These are phyloP conservation scores for Cotesia congregata DNA, from an alignment of 2,888 invertebrate genomes.

Conservation along the genomic window DNA sequence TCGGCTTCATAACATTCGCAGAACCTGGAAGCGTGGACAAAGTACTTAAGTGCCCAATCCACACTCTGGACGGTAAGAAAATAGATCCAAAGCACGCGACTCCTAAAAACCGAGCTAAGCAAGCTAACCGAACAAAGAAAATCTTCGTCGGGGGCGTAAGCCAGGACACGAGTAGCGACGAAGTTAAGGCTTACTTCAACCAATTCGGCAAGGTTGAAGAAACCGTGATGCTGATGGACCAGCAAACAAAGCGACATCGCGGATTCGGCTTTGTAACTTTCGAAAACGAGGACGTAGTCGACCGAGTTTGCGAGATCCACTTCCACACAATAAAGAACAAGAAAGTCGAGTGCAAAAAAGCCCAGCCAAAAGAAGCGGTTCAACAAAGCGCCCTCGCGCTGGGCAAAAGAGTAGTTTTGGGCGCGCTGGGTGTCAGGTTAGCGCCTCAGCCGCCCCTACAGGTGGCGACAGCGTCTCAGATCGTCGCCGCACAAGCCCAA, in stretches of 20 bases:
- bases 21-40: constrained; percentile 92
- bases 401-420: constrained; percentile 80
- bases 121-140: constrained; percentile 90
- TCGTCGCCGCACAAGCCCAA: constrained; percentile 71
- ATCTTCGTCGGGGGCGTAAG: constrained; percentile 94
- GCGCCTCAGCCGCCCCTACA: constrained; percentile 76
- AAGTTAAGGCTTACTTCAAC: constrained; percentile 90
- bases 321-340: constrained; percentile 94
- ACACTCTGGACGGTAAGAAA: constrained; percentile 93
- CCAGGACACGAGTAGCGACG: constrained; percentile 92
- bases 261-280: constrained; percentile 94
- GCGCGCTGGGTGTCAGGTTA: constrained; percentile 80
- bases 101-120: constrained; percentile 88
- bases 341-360: constrained; percentile 92
- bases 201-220: constrained; percentile 93
- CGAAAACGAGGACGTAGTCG: constrained; percentile 91
- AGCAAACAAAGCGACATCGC: constrained; percentile 91
- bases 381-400: constrained; percentile 79
- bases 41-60: constrained; percentile 90
- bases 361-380: constrained; percentile 91
- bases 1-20: constrained; percentile 94
- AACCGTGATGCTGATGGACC: constrained; percentile 94
- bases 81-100: constrained; percentile 96
- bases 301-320: constrained; percentile 93
- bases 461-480: constrained; percentile 72